Evolutionary conservation across 2,113 vertebrate genomes (phyloP), one percentile per base, ranked within the genome.

Genomic region (Passer domesticus): DNA sequence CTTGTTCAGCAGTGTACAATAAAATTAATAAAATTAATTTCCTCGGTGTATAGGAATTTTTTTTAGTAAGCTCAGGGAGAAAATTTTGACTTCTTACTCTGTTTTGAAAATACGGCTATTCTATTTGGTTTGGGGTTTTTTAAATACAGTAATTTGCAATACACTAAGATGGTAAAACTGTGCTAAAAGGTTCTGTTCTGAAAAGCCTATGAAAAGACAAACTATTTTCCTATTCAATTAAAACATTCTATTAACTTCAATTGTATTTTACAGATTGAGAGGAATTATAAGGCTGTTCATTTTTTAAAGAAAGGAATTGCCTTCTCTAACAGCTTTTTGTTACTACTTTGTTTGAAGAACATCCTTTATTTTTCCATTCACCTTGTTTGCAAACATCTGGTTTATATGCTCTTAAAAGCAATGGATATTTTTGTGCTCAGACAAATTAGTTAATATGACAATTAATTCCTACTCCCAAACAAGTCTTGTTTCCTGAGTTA

Each of bases 391-490:
- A 75, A 95, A 85, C 41, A 83, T 23, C 23, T 67, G 11, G 3
- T 60, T 85, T 88, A 70, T 72, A 87, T 63, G 52, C 55, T 50
- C 49, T 76, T 83, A 92, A 90, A 95, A 93, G 80, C 46, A 93
- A 85, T 25, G 90, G 86, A 30, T 59, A 58, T 63, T 89, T 85
- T 43, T 49, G 58, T 63, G 79, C 53, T 72, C 35, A 88, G 39
- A 90, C 66, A 94, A 63, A 74, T 30, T 68, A 85, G 83, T 30
- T 82, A 96, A 94, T 92, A 89, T 13, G 43, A 75, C 83, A 76
- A 62, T 46, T 67, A 74, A 69, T 70, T 76, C 60, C 68, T 44
- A 59, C 43, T 58, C 77, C 49, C 15, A 88, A 96, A 86, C 49
- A 91, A 39, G 41, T 80, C 44, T 63, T 83, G 58, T 46, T 70